A percentile compares a stretch with the other conserved stretches of the same genome.
Evolutionary conservation across 2,797 vertebrate genomes (phyloP).

Genomic region (Falco berigora): DNA sequence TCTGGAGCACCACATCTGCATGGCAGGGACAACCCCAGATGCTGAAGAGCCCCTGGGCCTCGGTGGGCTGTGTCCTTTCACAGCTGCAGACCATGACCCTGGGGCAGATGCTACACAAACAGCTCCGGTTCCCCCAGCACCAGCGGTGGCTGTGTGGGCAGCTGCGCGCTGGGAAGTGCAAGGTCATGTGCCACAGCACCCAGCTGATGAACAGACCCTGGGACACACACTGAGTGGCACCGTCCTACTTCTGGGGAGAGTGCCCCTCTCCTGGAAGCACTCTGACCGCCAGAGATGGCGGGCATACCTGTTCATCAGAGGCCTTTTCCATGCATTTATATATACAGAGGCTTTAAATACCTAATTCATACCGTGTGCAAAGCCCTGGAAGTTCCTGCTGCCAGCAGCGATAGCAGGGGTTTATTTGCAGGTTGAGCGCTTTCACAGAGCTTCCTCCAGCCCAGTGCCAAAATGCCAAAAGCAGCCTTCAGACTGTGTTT

Average conservation of each 20-base stretch:
- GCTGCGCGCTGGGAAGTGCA: neutral
- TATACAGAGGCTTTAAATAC: neutral
- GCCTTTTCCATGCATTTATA: neutral
- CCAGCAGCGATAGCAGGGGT: neutral
- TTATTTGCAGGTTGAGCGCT: neutral
- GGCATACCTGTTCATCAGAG: neutral
- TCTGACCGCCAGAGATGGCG: neutral
- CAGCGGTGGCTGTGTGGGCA: fast-evolving
- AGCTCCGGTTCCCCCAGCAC: fast-evolving
- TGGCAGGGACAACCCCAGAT: neutral
- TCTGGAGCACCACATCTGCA: neutral
- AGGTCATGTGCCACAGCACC: neutral
- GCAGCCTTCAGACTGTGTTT: neutral
- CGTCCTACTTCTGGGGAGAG: fast-evolving
- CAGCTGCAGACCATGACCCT: neutral
- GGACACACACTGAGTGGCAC: neutral
- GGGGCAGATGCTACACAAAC: fast-evolving
- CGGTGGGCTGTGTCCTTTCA: fast-evolving
- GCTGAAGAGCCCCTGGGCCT: neutral
- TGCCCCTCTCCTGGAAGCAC: neutral
- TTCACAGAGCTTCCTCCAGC: neutral
- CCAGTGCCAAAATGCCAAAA: neutral
- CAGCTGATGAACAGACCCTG: neutral
- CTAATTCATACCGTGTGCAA: neutral
- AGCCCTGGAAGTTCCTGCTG: neutral